Percentiles rank a stretch among this genome's conserved stretches.
phyloP scores from a whole-genome alignment of 2,888 invertebrate species.

The Hypolimnas misippus region DNA sequence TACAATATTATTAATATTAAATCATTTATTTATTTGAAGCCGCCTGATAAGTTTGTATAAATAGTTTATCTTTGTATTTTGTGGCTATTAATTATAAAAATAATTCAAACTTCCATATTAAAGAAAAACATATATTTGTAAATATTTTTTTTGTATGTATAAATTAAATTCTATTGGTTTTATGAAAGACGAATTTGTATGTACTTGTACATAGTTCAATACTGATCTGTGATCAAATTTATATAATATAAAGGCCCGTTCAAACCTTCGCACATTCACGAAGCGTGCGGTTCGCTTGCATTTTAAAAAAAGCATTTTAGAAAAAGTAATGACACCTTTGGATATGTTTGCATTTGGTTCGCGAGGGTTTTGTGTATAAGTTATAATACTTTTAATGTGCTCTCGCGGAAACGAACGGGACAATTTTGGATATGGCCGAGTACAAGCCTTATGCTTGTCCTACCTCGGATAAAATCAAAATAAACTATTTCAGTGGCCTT shows the following conservation, averaged over 20 bases:
- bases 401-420: too few relatives aligned
- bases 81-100: neutral
- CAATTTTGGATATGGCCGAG: too few relatives aligned
- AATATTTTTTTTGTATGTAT: neutral
- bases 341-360: too few relatives aligned
- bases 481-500: too few relatives aligned
- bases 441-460: too few relatives aligned
- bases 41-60: conserved; percentile 15
- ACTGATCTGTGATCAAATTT: conserved; percentile 58
- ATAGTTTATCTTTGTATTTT: conserved; percentile 1
- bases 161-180: neutral
- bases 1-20: neutral
- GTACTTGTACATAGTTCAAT: conserved; percentile 7
- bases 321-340: too few relatives aligned
- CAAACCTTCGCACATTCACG: too few relatives aligned
- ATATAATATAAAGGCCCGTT: conserved; percentile 11
- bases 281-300: too few relatives aligned
- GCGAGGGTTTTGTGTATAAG: too few relatives aligned
- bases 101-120: neutral
- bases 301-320: too few relatives aligned
- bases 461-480: too few relatives aligned
- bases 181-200: neutral
- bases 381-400: too few relatives aligned
- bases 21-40: conserved; percentile 9
- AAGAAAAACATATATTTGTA: neutral